Evolutionary conservation across 2,797 vertebrate genomes (phyloP).

Genomic region (Acanthiza pusilla): DNA sequence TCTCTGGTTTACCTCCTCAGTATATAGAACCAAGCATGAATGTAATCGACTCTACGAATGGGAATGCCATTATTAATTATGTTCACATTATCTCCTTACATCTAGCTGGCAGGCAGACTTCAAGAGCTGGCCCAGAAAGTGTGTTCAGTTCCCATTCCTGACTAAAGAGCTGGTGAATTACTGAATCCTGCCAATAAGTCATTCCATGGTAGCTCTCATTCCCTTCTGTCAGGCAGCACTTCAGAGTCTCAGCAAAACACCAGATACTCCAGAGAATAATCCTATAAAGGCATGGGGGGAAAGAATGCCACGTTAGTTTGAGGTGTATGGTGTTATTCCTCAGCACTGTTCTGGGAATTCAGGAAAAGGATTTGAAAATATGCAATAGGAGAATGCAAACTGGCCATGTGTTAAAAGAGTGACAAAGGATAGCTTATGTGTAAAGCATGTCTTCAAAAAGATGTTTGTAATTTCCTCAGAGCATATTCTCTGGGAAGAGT

Average conservation of each 20-base stretch:
- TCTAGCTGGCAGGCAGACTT: neutral
- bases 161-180: neutral
- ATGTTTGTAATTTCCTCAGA: neutral
- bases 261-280: neutral
- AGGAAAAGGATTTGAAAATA: neutral
- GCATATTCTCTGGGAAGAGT: neutral
- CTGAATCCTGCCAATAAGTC: neutral
- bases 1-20: neutral
- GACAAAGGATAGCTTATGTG: neutral
- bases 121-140: neutral
- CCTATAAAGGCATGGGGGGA: neutral
- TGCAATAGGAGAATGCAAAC: neutral
- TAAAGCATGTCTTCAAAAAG: neutral
- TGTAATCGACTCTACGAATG: neutral
- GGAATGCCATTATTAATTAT: neutral
- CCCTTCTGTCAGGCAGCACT: neutral
- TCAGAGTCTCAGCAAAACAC: neutral
- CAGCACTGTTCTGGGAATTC: neutral
- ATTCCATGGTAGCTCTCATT: neutral
- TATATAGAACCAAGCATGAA: neutral
- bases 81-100: neutral
- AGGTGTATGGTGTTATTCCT: neutral
- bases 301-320: neutral
- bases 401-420: neutral
- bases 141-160: neutral